phyloP scores from a whole-genome alignment of 2,113 vertebrate genomes.

The Picathartes gymnocephalus region DNA sequence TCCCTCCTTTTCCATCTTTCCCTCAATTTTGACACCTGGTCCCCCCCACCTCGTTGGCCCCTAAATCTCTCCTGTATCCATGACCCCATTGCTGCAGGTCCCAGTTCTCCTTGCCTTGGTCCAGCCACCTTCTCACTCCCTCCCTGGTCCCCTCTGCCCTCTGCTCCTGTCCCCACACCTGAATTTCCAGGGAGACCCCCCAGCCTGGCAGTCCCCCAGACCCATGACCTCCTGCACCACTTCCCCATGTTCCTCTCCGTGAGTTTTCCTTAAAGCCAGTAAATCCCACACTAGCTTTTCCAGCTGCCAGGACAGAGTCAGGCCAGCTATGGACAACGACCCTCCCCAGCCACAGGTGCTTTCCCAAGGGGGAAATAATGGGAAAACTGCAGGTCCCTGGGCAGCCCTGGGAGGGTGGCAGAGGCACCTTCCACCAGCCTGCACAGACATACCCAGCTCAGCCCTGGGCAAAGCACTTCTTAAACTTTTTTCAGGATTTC shows the following conservation, averaged over 20 bases:
- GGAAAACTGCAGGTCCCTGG: neutral
- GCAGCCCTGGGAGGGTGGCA: neutral
- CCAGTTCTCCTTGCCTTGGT: neutral
- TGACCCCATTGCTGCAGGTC: neutral
- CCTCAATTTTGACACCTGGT: neutral
- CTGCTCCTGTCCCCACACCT: neutral
- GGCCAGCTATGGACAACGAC: neutral
- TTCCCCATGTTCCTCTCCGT: neutral
- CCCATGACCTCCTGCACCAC: neutral
- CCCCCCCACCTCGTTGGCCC: neutral
- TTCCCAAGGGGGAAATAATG: neutral
- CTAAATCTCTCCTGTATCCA: neutral
- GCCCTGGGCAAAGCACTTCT: neutral
- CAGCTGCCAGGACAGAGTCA: neutral
- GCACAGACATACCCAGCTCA: accelerated
- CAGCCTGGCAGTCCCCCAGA: neutral
- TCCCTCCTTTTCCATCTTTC: neutral
- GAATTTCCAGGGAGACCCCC: neutral
- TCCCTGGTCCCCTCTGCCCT: neutral
- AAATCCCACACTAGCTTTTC: neutral
- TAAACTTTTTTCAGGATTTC: neutral
- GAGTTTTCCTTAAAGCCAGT: neutral
- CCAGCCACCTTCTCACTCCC: neutral
- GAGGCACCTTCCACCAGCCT: neutral
- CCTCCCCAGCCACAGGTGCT: neutral